Evolutionary conservation across 2,888 invertebrate genomes (phyloP).

Genomic region (Drosophila bunnanda): DNA sequence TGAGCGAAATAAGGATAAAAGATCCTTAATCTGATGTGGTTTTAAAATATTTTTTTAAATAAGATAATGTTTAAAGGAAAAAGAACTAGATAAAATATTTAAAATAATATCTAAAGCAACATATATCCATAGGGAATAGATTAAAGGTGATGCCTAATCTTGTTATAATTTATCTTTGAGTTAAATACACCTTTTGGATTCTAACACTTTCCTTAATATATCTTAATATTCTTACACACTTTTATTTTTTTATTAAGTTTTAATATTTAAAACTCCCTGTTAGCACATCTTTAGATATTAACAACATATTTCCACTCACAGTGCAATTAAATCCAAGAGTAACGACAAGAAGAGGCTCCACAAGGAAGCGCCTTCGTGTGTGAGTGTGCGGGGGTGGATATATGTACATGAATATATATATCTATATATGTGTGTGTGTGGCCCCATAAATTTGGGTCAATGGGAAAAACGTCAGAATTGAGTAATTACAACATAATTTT

Average conservation of each 20-base stretch:
- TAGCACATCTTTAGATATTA: not conserved
- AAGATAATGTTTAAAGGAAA: no score
- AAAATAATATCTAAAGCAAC: no score
- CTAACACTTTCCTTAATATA: not conserved
- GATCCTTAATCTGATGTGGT: not conserved
- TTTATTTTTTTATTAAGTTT: not conserved
- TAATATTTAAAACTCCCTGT: not conserved
- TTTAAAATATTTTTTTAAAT: no score
- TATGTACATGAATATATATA: constrained; percentile 11
- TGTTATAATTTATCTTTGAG: not conserved
- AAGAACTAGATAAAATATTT: not conserved
- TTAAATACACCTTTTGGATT: no score
- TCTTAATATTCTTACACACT: not conserved
- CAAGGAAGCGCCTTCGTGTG: constrained; percentile 26
- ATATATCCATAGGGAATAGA: no score
- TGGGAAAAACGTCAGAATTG: constrained; percentile 80
- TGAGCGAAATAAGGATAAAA: not conserved
- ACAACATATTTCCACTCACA: not conserved
- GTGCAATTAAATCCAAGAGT: constrained; percentile 20
- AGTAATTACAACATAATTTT: constrained; percentile 80
- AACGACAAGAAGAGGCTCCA: constrained; percentile 22
- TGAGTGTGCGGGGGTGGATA: constrained; percentile 15
- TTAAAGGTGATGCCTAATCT: not conserved
- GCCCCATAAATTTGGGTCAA: constrained; percentile 80
- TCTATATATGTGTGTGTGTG: constrained; percentile 39